phyloP scores from a whole-genome alignment of 2,797 vertebrate species.

The Pelodytes ibericus region DNA sequence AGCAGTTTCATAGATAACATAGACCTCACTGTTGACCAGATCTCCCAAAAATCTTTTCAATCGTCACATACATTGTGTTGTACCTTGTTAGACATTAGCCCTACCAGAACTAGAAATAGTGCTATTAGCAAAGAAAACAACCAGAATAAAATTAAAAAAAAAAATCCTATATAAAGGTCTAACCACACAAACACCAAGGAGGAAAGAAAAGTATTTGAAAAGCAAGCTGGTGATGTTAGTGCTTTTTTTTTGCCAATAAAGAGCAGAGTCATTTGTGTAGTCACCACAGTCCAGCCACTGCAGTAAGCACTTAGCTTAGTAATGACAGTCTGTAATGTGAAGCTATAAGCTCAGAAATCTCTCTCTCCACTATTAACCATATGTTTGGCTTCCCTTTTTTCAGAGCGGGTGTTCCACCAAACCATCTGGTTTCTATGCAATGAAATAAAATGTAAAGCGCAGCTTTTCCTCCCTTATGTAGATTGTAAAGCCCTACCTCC shows the following conservation, averaged over 20 bases:
- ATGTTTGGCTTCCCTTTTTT: constrained; percentile 78
- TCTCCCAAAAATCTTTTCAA: constrained; percentile 67
- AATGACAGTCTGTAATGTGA: constrained; percentile 79
- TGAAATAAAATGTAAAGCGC: constrained; percentile 75
- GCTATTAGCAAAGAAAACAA: neutral
- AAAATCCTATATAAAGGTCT: too few species aligned
- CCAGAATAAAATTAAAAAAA: too few species aligned
- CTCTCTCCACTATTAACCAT: constrained; percentile 82
- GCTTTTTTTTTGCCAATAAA: constrained; percentile 63
- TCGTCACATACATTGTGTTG: constrained; percentile 53
- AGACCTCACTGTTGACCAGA: constrained; percentile 68
- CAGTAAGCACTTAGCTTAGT: constrained; percentile 83
- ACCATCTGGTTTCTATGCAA: constrained; percentile 90
- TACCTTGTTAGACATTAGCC: neutral
- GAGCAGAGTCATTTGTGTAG: constrained; percentile 70
- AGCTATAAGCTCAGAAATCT: constrained; percentile 63
- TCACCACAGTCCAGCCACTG: constrained; percentile 70
- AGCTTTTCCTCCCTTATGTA: constrained; percentile 73
- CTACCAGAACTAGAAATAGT: neutral
- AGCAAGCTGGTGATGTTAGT: constrained; percentile 67
- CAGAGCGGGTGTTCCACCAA: constrained; percentile 79
- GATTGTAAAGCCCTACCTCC: constrained; percentile 51
- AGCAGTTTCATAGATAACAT: constrained; percentile 76
- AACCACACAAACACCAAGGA: neutral
- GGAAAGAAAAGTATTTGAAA: constrained; percentile 31